These are phyloP conservation scores for Glyphotaelius pellucidus DNA, from an alignment of 2,888 invertebrate species.

Conservation along the genomic window DNA sequence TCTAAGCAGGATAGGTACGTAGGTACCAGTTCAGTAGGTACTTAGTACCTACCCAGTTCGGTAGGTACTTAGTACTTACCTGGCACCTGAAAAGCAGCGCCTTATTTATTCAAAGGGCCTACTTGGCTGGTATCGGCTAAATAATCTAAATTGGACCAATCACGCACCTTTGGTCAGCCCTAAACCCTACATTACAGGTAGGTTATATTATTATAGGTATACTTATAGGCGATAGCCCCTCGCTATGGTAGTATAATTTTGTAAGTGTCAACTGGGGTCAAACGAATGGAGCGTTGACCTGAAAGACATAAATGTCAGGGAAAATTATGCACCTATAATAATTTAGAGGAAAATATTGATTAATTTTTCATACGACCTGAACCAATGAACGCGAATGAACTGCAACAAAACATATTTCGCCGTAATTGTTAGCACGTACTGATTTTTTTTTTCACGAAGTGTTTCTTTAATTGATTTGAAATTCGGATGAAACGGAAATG, in stretches of 20 bases:
- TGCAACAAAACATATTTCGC: too few relatives aligned
- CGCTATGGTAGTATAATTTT: background rate
- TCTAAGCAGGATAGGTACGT: background rate
- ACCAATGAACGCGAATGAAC: too few relatives aligned
- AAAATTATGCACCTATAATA: background rate
- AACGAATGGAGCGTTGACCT: background rate
- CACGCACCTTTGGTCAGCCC: background rate
- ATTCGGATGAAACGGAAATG: too few relatives aligned
- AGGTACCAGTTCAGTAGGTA: background rate
- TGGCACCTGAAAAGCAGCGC: too few relatives aligned
- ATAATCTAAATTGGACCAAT: background rate
- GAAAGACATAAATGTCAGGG: background rate
- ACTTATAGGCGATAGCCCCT: background rate
- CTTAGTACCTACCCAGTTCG: background rate
- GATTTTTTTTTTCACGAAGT: too few relatives aligned
- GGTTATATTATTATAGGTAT: background rate
- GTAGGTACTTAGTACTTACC: too few relatives aligned
- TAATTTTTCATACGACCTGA: background rate
- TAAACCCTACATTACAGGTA: background rate
- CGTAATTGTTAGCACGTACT: too few relatives aligned
- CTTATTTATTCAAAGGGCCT: background rate
- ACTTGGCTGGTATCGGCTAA: background rate
- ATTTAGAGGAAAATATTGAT: background rate
- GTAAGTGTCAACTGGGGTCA: background rate
- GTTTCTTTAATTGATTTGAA: too few relatives aligned